phyloP scores from a whole-genome alignment of 2,888 invertebrate genomes.

The Caenorhabditis macrosperma region DNA sequence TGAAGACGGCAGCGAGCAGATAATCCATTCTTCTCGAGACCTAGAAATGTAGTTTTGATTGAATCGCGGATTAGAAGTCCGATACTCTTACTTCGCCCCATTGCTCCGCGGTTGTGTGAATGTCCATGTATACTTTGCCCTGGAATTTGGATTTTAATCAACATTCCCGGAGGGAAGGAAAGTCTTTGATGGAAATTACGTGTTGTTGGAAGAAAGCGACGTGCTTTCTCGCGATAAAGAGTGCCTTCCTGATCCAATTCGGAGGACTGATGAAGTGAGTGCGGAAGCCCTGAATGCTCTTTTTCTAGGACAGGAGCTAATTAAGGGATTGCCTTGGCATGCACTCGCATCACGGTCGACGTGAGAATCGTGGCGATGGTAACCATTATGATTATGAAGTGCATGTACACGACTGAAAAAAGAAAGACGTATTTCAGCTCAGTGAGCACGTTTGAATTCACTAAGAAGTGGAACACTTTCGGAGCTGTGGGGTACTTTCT shows the following conservation, averaged over 20 bases:
- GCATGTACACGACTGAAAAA: conserved; percentile 74
- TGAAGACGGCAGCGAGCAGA: conserved; percentile 62
- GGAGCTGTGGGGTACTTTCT: conserved; percentile 76
- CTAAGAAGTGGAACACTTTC: conserved; percentile 73
- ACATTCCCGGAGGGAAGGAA: not conserved
- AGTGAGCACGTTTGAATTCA: conserved; percentile 20
- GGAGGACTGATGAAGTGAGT: conserved; percentile 61
- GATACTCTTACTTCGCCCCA: conserved; percentile 63
- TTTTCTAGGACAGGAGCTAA: not conserved
- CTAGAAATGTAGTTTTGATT: conserved; percentile 23
- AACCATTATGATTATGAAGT: conserved; percentile 72
- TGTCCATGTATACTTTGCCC: conserved; percentile 52
- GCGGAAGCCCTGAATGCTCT: conserved; percentile 58
- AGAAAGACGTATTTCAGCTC: not conserved
- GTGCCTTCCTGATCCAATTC: conserved; percentile 54
- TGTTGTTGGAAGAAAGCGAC: conserved; percentile 44
- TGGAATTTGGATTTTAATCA: not conserved
- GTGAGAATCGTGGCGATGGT: conserved; percentile 73
- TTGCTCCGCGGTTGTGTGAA: conserved; percentile 64
- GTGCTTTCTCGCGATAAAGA: conserved; percentile 49
- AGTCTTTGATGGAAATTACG: conserved; percentile 23
- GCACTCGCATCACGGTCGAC: conserved; percentile 71
- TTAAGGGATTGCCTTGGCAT: conserved; percentile 50
- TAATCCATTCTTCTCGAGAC: conserved; percentile 70
- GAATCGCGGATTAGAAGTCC: not conserved